phyloP scores from a whole-genome alignment of 2,113 vertebrate genomes.

The human (Homo sapiens) region DNA sequence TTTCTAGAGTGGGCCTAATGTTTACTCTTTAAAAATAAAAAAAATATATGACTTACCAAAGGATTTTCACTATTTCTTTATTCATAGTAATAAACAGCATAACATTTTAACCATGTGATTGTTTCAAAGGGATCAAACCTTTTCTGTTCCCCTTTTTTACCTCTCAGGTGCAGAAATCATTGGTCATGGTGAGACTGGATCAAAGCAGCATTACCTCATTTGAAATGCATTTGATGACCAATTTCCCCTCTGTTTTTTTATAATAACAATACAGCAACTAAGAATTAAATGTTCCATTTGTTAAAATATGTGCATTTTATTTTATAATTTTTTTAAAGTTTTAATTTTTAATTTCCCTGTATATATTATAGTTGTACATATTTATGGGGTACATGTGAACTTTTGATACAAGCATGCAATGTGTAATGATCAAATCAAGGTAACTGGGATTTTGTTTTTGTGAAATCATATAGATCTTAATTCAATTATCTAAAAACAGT shows the following conservation, averaged over 20 bases:
- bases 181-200: background rate
- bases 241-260: background rate
- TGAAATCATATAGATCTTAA: background rate
- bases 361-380: too few relatives aligned
- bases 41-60: background rate
- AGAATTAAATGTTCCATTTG: background rate
- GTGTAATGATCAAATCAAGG: too few relatives aligned
- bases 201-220: background rate
- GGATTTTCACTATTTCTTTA: background rate
- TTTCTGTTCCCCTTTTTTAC: background rate
- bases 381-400: too few relatives aligned
- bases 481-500: background rate
- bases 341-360: too few relatives aligned
- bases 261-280: background rate
- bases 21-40: too few relatives aligned
- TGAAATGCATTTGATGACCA: background rate
- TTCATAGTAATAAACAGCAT: background rate
- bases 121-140: background rate
- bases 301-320: background rate
- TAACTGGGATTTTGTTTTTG: background rate
- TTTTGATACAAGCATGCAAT: too few relatives aligned
- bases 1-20: too few relatives aligned
- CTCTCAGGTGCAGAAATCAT: background rate
- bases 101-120: background rate
- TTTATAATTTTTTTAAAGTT: too few relatives aligned